These are phyloP conservation scores for Cichlasoma orientale DNA, from an alignment of 2,797 vertebrate genomes.

Conservation along the genomic window DNA sequence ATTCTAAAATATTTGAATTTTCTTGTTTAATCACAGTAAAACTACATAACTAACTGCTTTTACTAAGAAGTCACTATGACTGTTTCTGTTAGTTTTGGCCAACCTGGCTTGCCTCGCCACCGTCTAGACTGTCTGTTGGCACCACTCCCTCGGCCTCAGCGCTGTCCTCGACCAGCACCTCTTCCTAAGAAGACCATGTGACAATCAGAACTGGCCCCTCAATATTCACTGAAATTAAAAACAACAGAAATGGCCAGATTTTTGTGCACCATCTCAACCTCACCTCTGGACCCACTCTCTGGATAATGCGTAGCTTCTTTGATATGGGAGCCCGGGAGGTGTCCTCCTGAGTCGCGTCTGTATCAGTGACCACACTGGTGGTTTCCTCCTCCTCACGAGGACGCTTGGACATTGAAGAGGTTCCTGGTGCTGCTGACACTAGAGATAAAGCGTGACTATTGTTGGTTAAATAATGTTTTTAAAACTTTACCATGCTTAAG, in stretches of 20 bases:
- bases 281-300: conserved; percentile 92
- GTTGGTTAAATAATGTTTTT: not conserved
- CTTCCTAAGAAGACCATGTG: conserved; percentile 82
- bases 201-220: not conserved
- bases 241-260: not conserved
- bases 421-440: conserved; percentile 93
- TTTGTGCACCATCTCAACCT: not conserved
- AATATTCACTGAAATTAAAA: not conserved
- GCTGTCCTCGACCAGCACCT: conserved; percentile 88
- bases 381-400: conserved; percentile 93
- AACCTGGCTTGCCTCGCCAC: conserved; percentile 88
- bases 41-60: not conserved
- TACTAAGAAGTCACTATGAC: not conserved
- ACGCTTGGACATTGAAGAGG: conserved; percentile 90
- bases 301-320: conserved; percentile 91
- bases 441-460: conserved; percentile 9
- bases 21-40: not conserved
- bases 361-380: conserved; percentile 77
- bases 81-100: conserved; percentile 18
- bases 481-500: not conserved
- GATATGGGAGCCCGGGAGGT: conserved; percentile 86
- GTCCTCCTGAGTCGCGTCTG: conserved; percentile 87
- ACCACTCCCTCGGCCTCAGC: conserved; percentile 89
- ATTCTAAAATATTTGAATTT: too few species aligned
- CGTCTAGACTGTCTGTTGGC: conserved; percentile 88